Evolutionary conservation across 2,888 invertebrate species (phyloP).

Genomic region (Plagodis pulveraria): DNA sequence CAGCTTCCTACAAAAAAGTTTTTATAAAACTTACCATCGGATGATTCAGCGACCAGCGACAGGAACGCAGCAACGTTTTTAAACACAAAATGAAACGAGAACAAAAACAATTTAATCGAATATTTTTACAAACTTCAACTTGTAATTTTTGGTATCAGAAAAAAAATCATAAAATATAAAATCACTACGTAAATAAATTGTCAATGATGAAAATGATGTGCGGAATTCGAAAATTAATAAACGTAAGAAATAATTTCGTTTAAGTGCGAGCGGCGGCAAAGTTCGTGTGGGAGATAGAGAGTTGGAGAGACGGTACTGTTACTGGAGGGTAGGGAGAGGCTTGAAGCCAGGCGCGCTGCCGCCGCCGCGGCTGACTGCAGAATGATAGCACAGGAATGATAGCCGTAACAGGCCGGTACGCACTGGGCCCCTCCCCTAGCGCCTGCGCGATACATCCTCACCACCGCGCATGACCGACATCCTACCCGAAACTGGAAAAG

Average conservation of each 20-base stretch:
- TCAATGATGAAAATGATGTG: constrained; percentile 50
- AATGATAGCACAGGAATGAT: constrained; percentile 55
- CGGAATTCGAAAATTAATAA: constrained; percentile 57
- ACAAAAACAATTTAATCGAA: constrained; percentile 34
- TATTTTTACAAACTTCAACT: constrained; percentile 24
- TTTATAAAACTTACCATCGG: constrained; percentile 30
- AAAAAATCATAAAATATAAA: constrained; percentile 59
- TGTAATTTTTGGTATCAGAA: constrained; percentile 34
- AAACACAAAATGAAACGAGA: constrained; percentile 66
- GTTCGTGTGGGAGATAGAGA: constrained; percentile 47
- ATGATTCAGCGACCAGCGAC: constrained; percentile 27
- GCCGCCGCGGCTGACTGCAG: constrained; percentile 78
- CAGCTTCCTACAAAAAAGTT: constrained; percentile 34
- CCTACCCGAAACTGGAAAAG: constrained; percentile 83
- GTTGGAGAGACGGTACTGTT: constrained; percentile 48
- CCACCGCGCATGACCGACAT: constrained; percentile 80
- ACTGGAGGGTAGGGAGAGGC: constrained; percentile 52
- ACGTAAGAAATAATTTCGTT: constrained; percentile 58
- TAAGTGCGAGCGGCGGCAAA: constrained; percentile 74
- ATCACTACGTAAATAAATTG: constrained; percentile 64
- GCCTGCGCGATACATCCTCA: constrained; percentile 63
- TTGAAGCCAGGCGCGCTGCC: constrained; percentile 63
- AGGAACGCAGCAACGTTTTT: constrained; percentile 42
- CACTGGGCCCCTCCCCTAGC: constrained; percentile 79
- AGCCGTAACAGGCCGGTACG: constrained; percentile 63